Percentiles rank a stretch among this genome's conserved stretches.
Evolutionary conservation across 37 sponge, comb jelly and placozoan species (phyloP).

Genomic region (Diacarnus erythraeanus): DNA sequence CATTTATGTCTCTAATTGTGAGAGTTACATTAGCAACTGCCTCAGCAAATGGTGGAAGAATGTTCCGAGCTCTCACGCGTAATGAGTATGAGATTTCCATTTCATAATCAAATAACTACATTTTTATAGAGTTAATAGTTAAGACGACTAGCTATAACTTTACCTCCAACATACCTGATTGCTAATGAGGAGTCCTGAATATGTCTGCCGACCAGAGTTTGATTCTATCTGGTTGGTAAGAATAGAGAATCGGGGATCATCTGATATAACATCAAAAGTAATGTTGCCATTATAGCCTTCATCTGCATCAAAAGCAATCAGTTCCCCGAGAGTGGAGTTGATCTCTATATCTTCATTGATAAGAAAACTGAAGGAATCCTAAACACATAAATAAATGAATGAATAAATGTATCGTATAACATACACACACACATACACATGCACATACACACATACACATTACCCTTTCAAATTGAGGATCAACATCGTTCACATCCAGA

Average conservation of each 20-base stretch:
- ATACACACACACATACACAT: too few species aligned
- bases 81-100: slow-evolving; percentile 5
- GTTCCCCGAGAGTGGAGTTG: neutral
- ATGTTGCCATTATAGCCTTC: neutral
- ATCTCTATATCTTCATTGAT: slow-evolving; percentile 10
- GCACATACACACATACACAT: neutral
- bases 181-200: neutral
- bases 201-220: neutral
- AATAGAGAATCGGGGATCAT: neutral
- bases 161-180: neutral
- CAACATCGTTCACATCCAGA: slow-evolving; percentile 29
- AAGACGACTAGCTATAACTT: neutral
- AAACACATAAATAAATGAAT: neutral
- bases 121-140: neutral
- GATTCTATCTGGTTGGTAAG: neutral
- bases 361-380: slow-evolving; percentile 26
- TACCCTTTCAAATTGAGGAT: slow-evolving; percentile 13
- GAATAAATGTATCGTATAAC: too few species aligned
- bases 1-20: slow-evolving; percentile 33
- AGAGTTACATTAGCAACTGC: slow-evolving; percentile 18
- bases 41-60: neutral
- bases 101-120: slow-evolving; percentile 47
- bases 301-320: slow-evolving; percentile 13
- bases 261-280: slow-evolving; percentile 1
- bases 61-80: slow-evolving; percentile 21